These are phyloP conservation scores for Melinaea menophilus DNA, from an alignment of 2,888 invertebrate species.

Conservation along the genomic window DNA sequence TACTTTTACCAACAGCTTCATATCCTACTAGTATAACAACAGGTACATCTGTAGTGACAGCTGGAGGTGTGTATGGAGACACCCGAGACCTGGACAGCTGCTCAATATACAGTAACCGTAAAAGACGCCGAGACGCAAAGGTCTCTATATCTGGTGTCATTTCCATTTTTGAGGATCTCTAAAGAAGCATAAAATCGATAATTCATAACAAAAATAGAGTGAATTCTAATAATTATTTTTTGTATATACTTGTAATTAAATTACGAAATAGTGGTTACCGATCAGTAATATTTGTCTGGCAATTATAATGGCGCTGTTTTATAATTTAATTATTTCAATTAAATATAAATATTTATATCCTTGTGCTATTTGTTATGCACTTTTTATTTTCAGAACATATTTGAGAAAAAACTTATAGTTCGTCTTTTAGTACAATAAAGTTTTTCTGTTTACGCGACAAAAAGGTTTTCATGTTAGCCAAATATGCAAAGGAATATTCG, in stretches of 20 bases:
- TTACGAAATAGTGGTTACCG: no score
- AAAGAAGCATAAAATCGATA: slow-evolving; percentile 5
- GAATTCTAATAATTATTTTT: no score
- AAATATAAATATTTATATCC: no score
- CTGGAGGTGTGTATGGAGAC: slow-evolving; percentile 54
- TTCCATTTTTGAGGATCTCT: slow-evolving; percentile 60
- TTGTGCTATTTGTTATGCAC: no score
- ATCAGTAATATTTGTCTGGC: no score
- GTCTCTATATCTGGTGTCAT: slow-evolving; percentile 51
- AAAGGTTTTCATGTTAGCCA: neutral
- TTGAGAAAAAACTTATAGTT: neutral
- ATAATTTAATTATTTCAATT: no score
- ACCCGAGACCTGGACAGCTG: slow-evolving; percentile 57
- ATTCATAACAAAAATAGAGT: no score
- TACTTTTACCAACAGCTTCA: slow-evolving; percentile 68
- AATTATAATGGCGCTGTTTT: no score
- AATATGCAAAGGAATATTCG: neutral
- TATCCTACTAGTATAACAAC: slow-evolving; percentile 62
- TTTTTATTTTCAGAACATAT: neutral
- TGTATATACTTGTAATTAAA: no score
- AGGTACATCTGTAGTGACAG: slow-evolving; percentile 61
- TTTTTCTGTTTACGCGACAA: neutral
- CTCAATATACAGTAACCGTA: slow-evolving; percentile 61
- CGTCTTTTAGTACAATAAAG: neutral
- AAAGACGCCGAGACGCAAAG: slow-evolving; percentile 56